phyloP scores from a whole-genome alignment of 1,140 invertebrate genomes.

The Cardiocondyla obscurior region DNA sequence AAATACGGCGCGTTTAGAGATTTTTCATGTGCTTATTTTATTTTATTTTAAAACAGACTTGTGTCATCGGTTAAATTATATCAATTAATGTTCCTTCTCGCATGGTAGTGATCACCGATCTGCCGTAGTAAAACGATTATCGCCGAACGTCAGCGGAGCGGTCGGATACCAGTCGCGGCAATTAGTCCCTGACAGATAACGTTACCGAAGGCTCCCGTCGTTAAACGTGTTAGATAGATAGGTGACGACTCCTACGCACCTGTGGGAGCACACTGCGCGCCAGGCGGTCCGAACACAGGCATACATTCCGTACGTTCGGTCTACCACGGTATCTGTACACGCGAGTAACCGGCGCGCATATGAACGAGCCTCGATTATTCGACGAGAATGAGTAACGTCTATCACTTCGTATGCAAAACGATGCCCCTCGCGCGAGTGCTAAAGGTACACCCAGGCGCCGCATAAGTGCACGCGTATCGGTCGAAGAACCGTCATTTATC shows the following conservation, averaged over 20 bases:
- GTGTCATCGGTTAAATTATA: not conserved
- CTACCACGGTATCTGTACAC: not conserved
- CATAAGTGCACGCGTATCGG: not conserved
- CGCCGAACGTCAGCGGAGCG: not conserved
- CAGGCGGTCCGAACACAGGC: constrained; percentile 38
- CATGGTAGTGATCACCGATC: not conserved
- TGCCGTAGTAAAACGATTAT: constrained; percentile 6
- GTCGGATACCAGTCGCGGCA: not conserved
- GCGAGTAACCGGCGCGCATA: constrained; percentile 57
- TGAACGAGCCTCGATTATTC: constrained; percentile 74
- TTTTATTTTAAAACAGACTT: not conserved
- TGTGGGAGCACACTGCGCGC: constrained; percentile 9
- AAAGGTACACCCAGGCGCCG: constrained; percentile 40
- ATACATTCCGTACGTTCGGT: constrained; percentile 20
- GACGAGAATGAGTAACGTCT: constrained; percentile 71
- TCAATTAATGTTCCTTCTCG: not conserved
- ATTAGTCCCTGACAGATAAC: constrained; percentile 15
- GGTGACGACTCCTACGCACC: constrained; percentile 27
- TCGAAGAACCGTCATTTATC: constrained; percentile 38
- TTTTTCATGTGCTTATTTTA: not conserved
- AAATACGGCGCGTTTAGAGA: not conserved
- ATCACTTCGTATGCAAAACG: constrained; percentile 72
- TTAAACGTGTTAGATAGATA: constrained; percentile 10
- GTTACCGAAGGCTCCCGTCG: constrained; percentile 18
- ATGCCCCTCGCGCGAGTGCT: constrained; percentile 27